Conservation (phyloP, 2,888 invertebrate genomes). For the Venusia cambrica region DNA sequence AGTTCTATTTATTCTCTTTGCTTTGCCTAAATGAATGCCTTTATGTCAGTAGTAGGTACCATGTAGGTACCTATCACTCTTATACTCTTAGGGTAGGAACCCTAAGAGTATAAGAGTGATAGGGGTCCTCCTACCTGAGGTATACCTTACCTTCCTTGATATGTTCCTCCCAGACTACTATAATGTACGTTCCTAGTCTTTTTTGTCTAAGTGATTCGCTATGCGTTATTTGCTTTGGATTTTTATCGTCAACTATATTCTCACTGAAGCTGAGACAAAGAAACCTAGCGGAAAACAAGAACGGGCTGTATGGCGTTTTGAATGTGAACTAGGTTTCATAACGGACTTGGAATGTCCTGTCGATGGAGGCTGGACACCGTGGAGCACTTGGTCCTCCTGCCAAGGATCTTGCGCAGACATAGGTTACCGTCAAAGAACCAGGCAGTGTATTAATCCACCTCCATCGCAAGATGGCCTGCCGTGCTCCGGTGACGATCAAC, state of each 20-base stretch:
- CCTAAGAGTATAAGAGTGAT: too few species aligned
- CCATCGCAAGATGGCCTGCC: conserved; percentile 64
- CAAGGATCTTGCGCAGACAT: conserved; percentile 68
- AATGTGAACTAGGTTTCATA: conserved; percentile 65
- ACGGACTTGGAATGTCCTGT: conserved; percentile 63
- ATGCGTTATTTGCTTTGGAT: conserved; percentile 12
- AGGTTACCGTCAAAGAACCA: conserved; percentile 57
- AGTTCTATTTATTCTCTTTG: too few species aligned
- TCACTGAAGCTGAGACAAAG: conserved; percentile 31
- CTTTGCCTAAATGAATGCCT: too few species aligned
- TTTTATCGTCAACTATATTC: background rate
- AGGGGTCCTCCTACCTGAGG: too few species aligned
- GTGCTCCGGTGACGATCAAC: conserved; percentile 60
- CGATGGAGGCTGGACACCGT: conserved; percentile 74
- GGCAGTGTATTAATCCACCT: conserved; percentile 67
- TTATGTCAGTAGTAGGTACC: too few species aligned
- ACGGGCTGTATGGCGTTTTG: conserved; percentile 60
- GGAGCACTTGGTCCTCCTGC: conserved; percentile 70
- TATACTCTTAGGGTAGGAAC: too few species aligned
- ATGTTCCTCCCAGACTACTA: too few species aligned
- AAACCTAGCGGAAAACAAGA: conserved; percentile 52
- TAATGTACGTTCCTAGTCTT: too few species aligned
- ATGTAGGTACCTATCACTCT: too few species aligned
- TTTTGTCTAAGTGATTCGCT: too few species aligned
- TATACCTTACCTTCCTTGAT: too few species aligned